These are phyloP conservation scores for Miniopterus natalensis DNA, from an alignment of 2,113 vertebrate species.

Conservation along the genomic window DNA sequence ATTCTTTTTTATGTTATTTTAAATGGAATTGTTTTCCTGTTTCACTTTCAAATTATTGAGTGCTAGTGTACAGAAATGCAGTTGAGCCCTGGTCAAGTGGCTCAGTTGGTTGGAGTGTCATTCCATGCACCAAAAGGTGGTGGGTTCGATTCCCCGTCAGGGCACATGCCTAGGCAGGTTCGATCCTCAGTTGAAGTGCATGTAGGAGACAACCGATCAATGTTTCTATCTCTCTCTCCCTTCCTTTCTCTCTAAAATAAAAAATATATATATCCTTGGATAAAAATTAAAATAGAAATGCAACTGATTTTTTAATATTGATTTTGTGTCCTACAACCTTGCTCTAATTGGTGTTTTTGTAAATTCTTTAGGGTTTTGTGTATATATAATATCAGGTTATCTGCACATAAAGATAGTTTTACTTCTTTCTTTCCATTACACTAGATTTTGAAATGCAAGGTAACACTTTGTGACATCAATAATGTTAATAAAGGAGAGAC, in stretches of 20 bases:
- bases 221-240: too few species aligned
- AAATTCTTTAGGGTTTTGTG: background rate
- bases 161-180: too few species aligned
- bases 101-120: background rate
- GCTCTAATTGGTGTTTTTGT: background rate
- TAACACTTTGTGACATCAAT: background rate
- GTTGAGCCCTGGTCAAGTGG: background rate
- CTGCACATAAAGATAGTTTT: background rate
- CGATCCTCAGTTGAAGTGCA: background rate
- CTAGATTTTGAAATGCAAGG: background rate
- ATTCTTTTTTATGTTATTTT: background rate
- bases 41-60: slow-evolving; percentile 17
- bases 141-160: too few species aligned
- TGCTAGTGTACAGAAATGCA: background rate
- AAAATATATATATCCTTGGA: too few species aligned
- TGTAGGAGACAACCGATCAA: background rate
- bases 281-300: background rate
- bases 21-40: slow-evolving; percentile 3
- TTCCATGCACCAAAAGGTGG: background rate
- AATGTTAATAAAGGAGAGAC: too few species aligned
- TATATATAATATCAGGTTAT: background rate
- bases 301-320: background rate
- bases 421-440: background rate
- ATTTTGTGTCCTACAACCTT: background rate
- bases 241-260: too few species aligned